These are phyloP conservation scores for Biston betularia DNA, from an alignment of 2,888 invertebrate genomes.

Conservation along the genomic window DNA sequence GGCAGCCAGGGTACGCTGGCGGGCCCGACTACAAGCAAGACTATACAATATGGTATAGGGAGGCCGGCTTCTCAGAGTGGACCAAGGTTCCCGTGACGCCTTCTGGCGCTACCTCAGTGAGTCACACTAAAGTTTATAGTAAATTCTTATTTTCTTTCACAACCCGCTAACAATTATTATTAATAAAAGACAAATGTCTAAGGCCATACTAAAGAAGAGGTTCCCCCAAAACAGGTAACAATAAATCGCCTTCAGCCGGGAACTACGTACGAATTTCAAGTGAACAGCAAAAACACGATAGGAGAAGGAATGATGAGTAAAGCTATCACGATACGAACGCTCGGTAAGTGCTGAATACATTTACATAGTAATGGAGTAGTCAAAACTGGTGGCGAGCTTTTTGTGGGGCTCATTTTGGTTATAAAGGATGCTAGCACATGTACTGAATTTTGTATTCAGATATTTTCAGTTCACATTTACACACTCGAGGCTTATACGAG, in stretches of 20 bases:
- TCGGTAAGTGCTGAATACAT: conserved; percentile 88
- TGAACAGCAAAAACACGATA: conserved; percentile 96
- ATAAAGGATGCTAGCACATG: conserved; percentile 19
- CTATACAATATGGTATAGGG: conserved; percentile 97
- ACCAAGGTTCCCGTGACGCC: conserved; percentile 97
- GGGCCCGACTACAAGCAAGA: conserved; percentile 98
- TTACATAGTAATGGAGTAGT: conserved; percentile 35
- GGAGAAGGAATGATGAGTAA: conserved; percentile 99
- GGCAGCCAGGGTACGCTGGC: conserved; percentile 98
- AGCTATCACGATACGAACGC: conserved; percentile 94
- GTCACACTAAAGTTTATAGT: conserved; percentile 36
- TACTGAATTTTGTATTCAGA: conserved; percentile 24
- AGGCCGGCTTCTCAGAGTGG: conserved; percentile 96
- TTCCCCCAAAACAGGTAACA: conserved; percentile 87
- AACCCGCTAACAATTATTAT: neutral
- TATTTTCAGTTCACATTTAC: conserved; percentile 9
- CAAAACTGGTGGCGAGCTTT: conserved; percentile 35
- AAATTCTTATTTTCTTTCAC: neutral
- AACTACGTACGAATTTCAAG: conserved; percentile 98
- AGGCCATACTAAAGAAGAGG: conserved; percentile 14
- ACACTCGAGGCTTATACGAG: neutral
- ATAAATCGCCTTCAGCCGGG: conserved; percentile 96
- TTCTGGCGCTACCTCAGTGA: conserved; percentile 91
- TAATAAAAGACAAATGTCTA: neutral
- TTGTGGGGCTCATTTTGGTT: conserved; percentile 23